Base-by-base conservation (phyloP, 1,140 invertebrate species). In the Globodera ellingtonae region DNA sequence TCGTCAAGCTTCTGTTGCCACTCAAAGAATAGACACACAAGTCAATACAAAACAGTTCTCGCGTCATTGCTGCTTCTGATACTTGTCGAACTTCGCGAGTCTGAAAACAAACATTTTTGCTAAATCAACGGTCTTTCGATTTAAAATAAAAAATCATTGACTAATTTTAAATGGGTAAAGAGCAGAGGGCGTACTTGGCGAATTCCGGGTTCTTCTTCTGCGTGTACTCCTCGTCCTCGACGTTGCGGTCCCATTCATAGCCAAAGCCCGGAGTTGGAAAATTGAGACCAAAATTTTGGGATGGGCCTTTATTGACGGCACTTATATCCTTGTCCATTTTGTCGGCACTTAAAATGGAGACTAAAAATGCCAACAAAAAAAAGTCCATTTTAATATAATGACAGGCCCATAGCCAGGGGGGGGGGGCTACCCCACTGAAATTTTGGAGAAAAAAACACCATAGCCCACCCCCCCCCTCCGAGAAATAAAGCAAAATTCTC, bases 251-350 rank as follows among this genome's bases (percentile, higher is more conserved):
- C 83, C 83, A 85, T 70, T 84, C 81, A 66, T 80, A 79, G 21
- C 83, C 83, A 46, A 85, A 79, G 44, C 83, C 83, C 9, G 83
- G 83, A 21, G 80, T 82, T 35, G 83, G 83, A 35, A 76, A 48
- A n/a, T 59, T 50, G 10, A 84, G 66, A 10, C 83, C 83, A 74
- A 82, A 84, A 52, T 84, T 84, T 52, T 81, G 7, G 21, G 44
- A 8, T 18, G 83, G 83, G 13, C 83, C 83, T 75, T 83, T 84
- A 24, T 74, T 77, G 15, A 62, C 59, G 52, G 35, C 75, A 79
- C 47, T 79, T 6, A 62, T 62, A 1, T 62, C 5, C 5, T 62
- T 62, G 5, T 6, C 15, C 56, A 62, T 18, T 18, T 72, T 10
- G 13, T 72, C 52, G 18, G 15, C 18, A 6, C 56, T 62, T 18